Evolutionary conservation across 2,113 vertebrate genomes (phyloP), one percentile per base, ranked within the genome.

Genomic region (Anolis sagrei): DNA sequence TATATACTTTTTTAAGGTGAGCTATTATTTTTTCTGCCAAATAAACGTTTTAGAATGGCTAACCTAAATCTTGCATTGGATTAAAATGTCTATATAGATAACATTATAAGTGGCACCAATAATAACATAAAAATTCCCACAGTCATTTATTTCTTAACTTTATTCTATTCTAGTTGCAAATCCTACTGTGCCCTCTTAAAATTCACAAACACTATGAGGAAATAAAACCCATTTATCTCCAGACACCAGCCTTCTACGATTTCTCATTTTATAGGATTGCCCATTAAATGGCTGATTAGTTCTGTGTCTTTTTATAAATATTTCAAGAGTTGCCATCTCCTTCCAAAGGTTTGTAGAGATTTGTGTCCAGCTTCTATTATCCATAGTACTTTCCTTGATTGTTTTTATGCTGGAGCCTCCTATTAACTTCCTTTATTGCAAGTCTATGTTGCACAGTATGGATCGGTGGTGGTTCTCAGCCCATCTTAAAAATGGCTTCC

Each of bases 261-360:
- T 83, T 79, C 86, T 88, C 93, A 92, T 94, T 96, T 93, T 92
- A 92, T 91, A 88, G 92, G 91, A 91, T 91, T 90, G 92, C 89
- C 91, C 85, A 76, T 93, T 94, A 92, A 94, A 92, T 88, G 92
- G 93, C 90, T 94, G 91, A 93, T 94, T 92, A 91, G 90, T 91
- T 92, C 88, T 90, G 79, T 92, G 84, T 92, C 91, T 90, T 94
- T 44, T 95, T 94, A 90, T 90, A 90, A 90, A 87, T 87, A 87
- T 86, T 90, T 91, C 91, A 66, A 86, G 91, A 92, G 32, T 87
- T 80, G 80, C 89, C 86, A 66, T 89, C 89, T 92, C 89, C 86
- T 87, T 72, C 72, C 85, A 88, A 75, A 89, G 79, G 87, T 90
- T 76, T 91, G 83, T 88, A 88, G 91, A 91, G 93, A 93, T 93